phyloP scores from a whole-genome alignment of 2,888 invertebrate species.

The Fragum whitleyi region DNA sequence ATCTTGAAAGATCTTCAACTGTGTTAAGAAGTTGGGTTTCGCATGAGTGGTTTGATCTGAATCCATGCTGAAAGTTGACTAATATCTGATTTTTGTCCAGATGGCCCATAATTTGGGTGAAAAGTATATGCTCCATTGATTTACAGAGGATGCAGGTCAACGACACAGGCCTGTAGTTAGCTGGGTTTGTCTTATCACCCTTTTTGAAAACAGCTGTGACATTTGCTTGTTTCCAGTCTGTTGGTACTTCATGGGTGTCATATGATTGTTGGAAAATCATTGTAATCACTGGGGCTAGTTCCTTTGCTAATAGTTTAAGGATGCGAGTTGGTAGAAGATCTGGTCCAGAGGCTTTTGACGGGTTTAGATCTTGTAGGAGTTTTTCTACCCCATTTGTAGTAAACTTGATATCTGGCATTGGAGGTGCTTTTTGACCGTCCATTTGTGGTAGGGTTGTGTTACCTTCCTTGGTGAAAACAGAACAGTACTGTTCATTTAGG shows the following conservation, averaged over 20 bases:
- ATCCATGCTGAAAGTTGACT: slow-evolving; percentile 30
- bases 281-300: slow-evolving; percentile 39
- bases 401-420: slow-evolving; percentile 35
- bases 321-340: slow-evolving; percentile 39
- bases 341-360: slow-evolving; percentile 38
- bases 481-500: slow-evolving; percentile 39
- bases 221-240: slow-evolving; percentile 36
- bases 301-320: slow-evolving; percentile 29
- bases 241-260: slow-evolving; percentile 34
- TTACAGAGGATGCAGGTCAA: slow-evolving; percentile 32
- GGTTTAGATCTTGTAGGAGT: slow-evolving; percentile 33
- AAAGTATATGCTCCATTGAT: slow-evolving; percentile 26
- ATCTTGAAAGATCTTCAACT: slow-evolving; percentile 9
- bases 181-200: slow-evolving; percentile 14
- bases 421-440: slow-evolving; percentile 18
- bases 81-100: slow-evolving; percentile 23
- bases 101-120: slow-evolving; percentile 26
- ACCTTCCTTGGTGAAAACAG: slow-evolving; percentile 45
- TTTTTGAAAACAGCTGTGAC: neutral
- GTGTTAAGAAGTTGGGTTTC: slow-evolving; percentile 30
- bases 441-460: slow-evolving; percentile 24
- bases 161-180: slow-evolving; percentile 37
- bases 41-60: slow-evolving; percentile 37
- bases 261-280: slow-evolving; percentile 43
- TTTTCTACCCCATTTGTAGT: slow-evolving; percentile 33